Percentiles rank a stretch among this genome's conserved stretches.
Conservation (phyloP, 2,888 invertebrate genomes). For the Liopterus haemorrhoidalis region DNA sequence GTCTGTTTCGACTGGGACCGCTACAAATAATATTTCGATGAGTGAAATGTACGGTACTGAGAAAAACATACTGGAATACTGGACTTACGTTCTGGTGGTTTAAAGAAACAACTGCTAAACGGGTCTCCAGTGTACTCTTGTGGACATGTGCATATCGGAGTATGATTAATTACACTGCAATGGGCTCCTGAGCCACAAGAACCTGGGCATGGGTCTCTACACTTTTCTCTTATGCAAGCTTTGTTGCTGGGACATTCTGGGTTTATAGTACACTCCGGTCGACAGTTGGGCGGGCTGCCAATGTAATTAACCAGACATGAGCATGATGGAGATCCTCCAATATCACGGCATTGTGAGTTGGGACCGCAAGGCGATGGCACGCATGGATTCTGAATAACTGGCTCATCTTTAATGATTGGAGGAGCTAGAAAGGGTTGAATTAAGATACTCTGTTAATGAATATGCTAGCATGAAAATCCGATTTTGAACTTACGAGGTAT, state of each 20-base stretch:
- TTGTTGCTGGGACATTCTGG: constrained; percentile 60
- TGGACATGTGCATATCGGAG: constrained; percentile 53
- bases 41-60: constrained; percentile 15
- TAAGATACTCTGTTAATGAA: constrained; percentile 28
- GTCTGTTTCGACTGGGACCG: constrained; percentile 24
- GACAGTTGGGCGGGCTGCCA: constrained; percentile 65
- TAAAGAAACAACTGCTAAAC: constrained; percentile 45
- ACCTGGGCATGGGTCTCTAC: constrained; percentile 62
- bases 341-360: constrained; percentile 65
- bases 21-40: constrained; percentile 17
- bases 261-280: constrained; percentile 66
- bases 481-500: constrained; percentile 40
- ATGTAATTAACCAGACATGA: constrained; percentile 60
- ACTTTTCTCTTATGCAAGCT: constrained; percentile 67
- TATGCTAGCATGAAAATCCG: neutral
- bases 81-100: constrained; percentile 32
- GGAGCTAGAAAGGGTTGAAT: constrained; percentile 41
- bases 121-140: constrained; percentile 57
- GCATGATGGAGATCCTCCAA: constrained; percentile 49
- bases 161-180: constrained; percentile 60
- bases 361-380: constrained; percentile 71
- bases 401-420: constrained; percentile 43
- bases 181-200: constrained; percentile 57
- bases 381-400: constrained; percentile 53
- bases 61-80: neutral